Evolutionary conservation across 2,888 invertebrate species (phyloP).

Genomic region (Mesorhabditis spiculigera): DNA sequence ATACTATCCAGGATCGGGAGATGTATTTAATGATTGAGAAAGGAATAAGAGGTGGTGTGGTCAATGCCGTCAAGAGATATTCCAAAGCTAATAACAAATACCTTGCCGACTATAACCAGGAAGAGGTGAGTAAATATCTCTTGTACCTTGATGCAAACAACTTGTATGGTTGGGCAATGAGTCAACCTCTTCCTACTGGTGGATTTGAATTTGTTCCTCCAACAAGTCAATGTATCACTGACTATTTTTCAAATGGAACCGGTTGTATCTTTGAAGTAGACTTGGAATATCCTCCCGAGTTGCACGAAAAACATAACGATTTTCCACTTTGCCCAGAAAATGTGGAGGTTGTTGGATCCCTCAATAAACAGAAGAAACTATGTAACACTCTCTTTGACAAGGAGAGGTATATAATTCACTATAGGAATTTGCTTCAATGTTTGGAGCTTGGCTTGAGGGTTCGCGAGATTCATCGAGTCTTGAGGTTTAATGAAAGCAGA

Average conservation of each 20-base stretch:
- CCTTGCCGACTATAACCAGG: slow-evolving; percentile 25
- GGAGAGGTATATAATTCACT: neutral
- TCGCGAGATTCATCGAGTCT: slow-evolving; percentile 30
- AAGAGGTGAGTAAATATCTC: no score
- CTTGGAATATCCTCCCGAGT: slow-evolving; percentile 58
- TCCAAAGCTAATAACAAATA: slow-evolving; percentile 49
- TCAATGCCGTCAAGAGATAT: slow-evolving; percentile 39
- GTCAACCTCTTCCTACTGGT: slow-evolving; percentile 41
- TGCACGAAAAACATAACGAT: no score
- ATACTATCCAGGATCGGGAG: slow-evolving; percentile 47
- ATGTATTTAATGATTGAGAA: slow-evolving; percentile 41
- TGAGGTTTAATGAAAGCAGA: slow-evolving; percentile 31
- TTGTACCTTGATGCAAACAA: slow-evolving; percentile 49
- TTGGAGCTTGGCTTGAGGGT: neutral
- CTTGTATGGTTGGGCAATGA: slow-evolving; percentile 52
- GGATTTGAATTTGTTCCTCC: slow-evolving; percentile 48
- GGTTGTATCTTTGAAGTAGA: slow-evolving; percentile 61
- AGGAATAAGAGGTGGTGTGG: slow-evolving; percentile 43
- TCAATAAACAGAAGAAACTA: slow-evolving; percentile 27
- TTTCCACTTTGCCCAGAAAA: slow-evolving; percentile 50
- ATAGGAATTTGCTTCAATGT: neutral
- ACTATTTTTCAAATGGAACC: slow-evolving; percentile 14
- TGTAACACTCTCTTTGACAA: no score
- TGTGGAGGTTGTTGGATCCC: no score
- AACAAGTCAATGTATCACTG: slow-evolving; percentile 17